A percentile compares a stretch with the other conserved stretches of the same genome.
These are phyloP conservation scores for Macaca fascicularis DNA, from an alignment of 2,113 vertebrate genomes.

Conservation along the genomic window DNA sequence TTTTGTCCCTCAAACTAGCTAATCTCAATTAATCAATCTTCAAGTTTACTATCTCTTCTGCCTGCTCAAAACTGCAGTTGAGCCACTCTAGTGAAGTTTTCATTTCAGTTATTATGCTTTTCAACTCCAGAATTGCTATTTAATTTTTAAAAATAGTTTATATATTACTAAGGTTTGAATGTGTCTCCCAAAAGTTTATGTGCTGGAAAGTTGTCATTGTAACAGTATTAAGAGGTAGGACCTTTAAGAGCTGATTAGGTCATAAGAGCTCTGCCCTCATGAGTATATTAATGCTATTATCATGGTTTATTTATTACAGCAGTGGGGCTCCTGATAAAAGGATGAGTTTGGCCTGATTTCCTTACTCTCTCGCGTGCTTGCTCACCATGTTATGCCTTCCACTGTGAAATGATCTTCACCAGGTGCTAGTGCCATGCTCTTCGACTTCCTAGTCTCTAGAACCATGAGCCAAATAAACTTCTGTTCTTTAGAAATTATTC, in stretches of 20 bases:
- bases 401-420: neutral
- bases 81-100: no score
- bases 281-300: neutral
- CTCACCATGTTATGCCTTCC: neutral
- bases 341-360: neutral
- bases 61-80: no score
- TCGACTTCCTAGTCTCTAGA: neutral
- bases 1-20: neutral
- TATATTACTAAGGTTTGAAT: neutral
- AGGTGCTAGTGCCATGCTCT: neutral
- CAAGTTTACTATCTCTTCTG: neutral
- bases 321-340: neutral
- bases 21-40: neutral
- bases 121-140: neutral
- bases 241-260: neutral
- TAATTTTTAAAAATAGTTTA: neutral
- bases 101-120: neutral
- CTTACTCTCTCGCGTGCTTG: neutral
- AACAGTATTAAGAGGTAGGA: neutral
- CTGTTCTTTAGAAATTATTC: neutral
- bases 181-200: neutral
- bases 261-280: neutral
- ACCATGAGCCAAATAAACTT: neutral
- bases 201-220: neutral
- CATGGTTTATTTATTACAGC: neutral